Evolutionary conservation across 2,113 vertebrate species (phyloP).

Genomic region (Nannobrachium achirus): DNA sequence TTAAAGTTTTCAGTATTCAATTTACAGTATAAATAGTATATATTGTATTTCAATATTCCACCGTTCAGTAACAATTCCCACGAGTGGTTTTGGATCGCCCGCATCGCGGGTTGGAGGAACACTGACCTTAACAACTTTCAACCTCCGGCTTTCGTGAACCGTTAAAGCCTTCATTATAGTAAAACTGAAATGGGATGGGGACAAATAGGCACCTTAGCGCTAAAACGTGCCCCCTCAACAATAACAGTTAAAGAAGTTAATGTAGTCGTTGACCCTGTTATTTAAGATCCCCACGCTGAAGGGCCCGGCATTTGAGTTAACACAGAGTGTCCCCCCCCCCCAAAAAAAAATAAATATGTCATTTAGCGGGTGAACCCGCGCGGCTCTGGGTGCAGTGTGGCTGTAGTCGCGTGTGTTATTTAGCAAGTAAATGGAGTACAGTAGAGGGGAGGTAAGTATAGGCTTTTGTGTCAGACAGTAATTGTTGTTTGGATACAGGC

Average conservation of each 20-base stretch:
- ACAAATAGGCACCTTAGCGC: slow-evolving; percentile 58
- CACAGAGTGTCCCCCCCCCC: too few species aligned
- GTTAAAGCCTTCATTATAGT: slow-evolving; percentile 46
- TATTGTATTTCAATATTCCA: too few species aligned
- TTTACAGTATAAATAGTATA: too few species aligned
- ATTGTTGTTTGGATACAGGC: slow-evolving; percentile 69
- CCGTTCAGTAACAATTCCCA: too few species aligned
- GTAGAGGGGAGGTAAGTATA: slow-evolving; percentile 56
- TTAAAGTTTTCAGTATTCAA: too few species aligned
- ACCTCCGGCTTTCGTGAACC: neutral
- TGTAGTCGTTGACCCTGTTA: slow-evolving; percentile 17
- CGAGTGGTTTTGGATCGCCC: too few species aligned
- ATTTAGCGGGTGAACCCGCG: slow-evolving; percentile 46
- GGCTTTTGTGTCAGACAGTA: slow-evolving; percentile 69
- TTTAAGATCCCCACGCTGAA: slow-evolving; percentile 20
- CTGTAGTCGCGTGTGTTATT: slow-evolving; percentile 45
- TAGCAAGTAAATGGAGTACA: slow-evolving; percentile 38
- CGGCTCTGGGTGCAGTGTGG: slow-evolving; percentile 24
- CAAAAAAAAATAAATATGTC: too few species aligned
- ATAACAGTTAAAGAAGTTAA: slow-evolving; percentile 43
- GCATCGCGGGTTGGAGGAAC: neutral
- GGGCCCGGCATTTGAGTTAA: neutral
- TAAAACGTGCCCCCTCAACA: slow-evolving; percentile 20
- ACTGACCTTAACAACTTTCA: neutral
- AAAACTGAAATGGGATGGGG: slow-evolving; percentile 67